Evolutionary conservation across 2,888 invertebrate species (phyloP), one percentile per base, ranked within the genome.

Genomic region (Torymus aiolomorphi): DNA sequence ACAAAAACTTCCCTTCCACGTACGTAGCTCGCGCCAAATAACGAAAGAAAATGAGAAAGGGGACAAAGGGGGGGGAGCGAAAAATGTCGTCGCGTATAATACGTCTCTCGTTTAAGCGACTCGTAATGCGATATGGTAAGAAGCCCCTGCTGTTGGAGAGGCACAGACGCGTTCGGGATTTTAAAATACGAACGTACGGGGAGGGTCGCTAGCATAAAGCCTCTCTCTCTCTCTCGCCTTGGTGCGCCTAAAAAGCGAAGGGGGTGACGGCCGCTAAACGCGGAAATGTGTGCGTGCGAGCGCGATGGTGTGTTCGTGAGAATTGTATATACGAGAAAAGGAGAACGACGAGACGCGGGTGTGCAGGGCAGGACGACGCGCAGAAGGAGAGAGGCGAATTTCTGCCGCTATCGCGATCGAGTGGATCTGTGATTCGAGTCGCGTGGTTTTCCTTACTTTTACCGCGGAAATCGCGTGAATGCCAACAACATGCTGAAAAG

Each of bases 121-220:
- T 49, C 14, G 80, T 78, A 78, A 81, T 78, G 78, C 75, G 78
- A 81, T 81, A 80, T 11, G 75, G 71, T 65, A 81, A 76, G 78
- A 81, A 78, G 78, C 76, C 76, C 70, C 63, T 42, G 42, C 42
- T 42, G 20, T 20, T 20, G 42, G 42, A 42, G 42, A 42, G 42
- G 42, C 8, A 42, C 8, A 42, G 54, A 74, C 63, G 57, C 71
- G 75, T 78, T 81, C 67, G 66, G 78, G 69, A 71, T 42, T 73
- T 69, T 81, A 65, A 73, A 81, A 76, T 81, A 78, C 69, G 78
- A 75, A 57, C 16, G 75, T n/a, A 31, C 49, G 71, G 24, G 71
- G 77, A 63, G 16, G 52, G 31, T n/a, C 18, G 20, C 56, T 16
- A 24, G 57, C 49, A 56, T 4, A 16, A 12, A 42, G n/a, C 8